Conservation (phyloP, 2,797 vertebrate genomes). For the Phoebastria nigripes region DNA sequence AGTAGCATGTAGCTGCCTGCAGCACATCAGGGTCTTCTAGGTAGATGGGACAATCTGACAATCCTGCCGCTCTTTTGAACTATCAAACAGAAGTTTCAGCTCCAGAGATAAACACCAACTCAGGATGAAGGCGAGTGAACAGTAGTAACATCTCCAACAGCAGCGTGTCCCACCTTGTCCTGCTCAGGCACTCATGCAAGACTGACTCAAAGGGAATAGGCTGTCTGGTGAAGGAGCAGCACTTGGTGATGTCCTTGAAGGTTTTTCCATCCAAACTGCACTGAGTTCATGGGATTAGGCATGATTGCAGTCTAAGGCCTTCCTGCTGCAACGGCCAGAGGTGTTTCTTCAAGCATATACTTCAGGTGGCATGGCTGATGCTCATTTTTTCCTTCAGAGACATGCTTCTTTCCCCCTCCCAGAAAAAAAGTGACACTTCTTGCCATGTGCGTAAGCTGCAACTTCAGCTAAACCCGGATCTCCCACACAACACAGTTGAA, state of each 20-base stretch:
- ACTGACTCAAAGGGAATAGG: neutral
- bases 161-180: neutral
- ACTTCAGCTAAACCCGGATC: neutral
- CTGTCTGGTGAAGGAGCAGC: neutral
- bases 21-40: neutral
- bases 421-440: neutral
- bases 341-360: neutral
- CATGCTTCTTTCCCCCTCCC: neutral
- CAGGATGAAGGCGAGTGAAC: fast-evolving
- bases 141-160: neutral
- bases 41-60: neutral
- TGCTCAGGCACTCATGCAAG: neutral
- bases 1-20: neutral
- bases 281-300: neutral
- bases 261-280: neutral
- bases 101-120: neutral
- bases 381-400: neutral
- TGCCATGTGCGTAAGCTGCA: neutral
- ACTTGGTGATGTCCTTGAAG: neutral
- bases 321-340: neutral
- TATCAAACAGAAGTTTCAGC: neutral
- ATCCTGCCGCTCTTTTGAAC: neutral
- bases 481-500: neutral
- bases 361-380: neutral
- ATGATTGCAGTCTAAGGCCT: neutral